Base-by-base conservation (phyloP, 2,113 vertebrate species). In the Hippocampus guttulatus region DNA sequence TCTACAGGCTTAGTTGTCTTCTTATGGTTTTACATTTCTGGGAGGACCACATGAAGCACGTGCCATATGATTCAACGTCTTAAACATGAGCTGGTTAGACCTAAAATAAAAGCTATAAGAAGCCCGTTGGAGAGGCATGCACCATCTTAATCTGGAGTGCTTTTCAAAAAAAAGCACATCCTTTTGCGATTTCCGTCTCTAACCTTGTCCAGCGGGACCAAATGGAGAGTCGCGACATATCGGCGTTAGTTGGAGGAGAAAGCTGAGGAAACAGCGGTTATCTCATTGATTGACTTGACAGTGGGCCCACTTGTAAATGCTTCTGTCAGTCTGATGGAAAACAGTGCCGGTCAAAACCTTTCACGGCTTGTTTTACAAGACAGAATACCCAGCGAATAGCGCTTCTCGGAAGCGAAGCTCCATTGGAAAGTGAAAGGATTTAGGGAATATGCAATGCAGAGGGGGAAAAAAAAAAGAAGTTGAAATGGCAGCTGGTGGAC, bases 261-360 rank as follows among this genome's bases (percentile, higher is more conserved):
- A 23, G 21, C 62, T 23, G 16, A 58, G 55, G 55, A 64, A 64
- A 43, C 10, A 12, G 9, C 5, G 21, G 11, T 43, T 45, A 43
- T 64, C 21, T 45, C 40, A 25, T 45, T 21, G 38, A 64, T 45
- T 45, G 40, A 64, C 63, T 43, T 21, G 60, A 63, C 30, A n/a
- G 60, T 18, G 38, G 20, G 21, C 38, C n/a, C 21, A 21, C 21
- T 43, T 43, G 40, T 45, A 43, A 45, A 64, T n/a, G 45, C 40
- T 12, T 45, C 41, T 45, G 63, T 15, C 21, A 64, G 63, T 38
- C 23, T 68, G 27, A 38, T 33, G n/a, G 66, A 67, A 54, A 67
- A 21, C 43, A 55, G 33, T 23, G 40, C 51, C 54, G 14, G 5
- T 8, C 21, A 41, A 25, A 10, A 40, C n/a, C 18, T 43, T 38